phyloP scores from a whole-genome alignment of 2,113 vertebrate genomes.

The Odontesthes bonariensis region DNA sequence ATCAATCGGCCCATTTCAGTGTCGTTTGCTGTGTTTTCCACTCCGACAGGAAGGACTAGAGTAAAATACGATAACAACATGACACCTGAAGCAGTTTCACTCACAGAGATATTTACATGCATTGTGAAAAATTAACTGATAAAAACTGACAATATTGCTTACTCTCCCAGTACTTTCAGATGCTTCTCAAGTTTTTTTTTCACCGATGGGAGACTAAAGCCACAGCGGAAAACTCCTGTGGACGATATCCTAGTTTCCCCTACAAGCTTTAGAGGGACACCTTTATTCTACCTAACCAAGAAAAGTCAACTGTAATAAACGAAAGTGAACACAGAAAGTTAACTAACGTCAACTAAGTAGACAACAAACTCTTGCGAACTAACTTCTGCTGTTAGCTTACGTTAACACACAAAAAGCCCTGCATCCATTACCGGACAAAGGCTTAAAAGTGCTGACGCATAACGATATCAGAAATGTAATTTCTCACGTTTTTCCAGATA shows the following conservation, averaged over 20 bases:
- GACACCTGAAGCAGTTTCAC: neutral
- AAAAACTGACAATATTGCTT: no score
- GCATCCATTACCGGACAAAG: conserved; percentile 29
- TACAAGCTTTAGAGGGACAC: neutral
- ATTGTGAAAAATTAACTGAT: no score
- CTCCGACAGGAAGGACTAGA: neutral
- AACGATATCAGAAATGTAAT: neutral
- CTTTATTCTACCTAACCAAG: neutral
- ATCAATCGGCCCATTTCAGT: neutral
- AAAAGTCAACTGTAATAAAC: no score
- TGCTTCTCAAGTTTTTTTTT: neutral
- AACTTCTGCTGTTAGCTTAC: neutral
- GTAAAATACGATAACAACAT: neutral
- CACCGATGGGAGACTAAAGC: neutral
- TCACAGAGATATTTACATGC: neutral
- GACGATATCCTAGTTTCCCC: neutral
- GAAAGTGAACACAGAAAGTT: neutral
- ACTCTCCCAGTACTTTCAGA: neutral
- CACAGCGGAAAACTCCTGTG: neutral
- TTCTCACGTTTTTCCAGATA: no score
- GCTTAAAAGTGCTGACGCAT: neutral
- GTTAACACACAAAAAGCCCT: neutral
- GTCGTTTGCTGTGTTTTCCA: neutral
- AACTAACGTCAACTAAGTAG: neutral
- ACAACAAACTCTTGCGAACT: neutral